Percentiles rank a stretch among this genome's conserved stretches.
Conservation (phyloP, 37 sponge, comb jelly and placozoan species). For the Tethya wilhelma region DNA sequence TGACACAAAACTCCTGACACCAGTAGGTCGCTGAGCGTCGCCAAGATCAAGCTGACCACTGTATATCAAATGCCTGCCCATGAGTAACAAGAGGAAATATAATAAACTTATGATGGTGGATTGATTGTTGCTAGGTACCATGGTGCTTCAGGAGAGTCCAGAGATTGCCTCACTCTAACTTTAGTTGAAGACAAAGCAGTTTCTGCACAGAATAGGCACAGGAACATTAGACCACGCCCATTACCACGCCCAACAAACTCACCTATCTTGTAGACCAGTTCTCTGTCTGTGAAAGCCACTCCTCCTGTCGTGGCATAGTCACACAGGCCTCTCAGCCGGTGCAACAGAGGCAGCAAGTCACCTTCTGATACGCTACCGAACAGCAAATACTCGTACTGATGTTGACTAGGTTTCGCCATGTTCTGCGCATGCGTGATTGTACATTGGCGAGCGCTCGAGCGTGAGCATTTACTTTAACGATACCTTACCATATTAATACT, state of each 20-base stretch:
- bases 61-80: conserved; percentile 64
- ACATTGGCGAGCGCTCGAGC: no score
- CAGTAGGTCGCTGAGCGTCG: conserved; percentile 31
- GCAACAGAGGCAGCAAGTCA: conserved; percentile 43
- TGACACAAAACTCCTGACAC: conserved; percentile 54
- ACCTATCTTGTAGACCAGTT: conserved; percentile 63
- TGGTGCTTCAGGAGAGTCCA: conserved; percentile 61
- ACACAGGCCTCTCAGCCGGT: conserved; percentile 79
- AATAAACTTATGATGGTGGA: neutral
- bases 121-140: conserved; percentile 29
- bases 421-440: no score
- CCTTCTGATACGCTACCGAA: conserved; percentile 70
- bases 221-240: neutral
- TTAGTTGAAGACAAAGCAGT: conserved; percentile 25
- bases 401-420: conserved; percentile 17
- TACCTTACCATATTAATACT: no score
- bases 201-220: conserved; percentile 20
- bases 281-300: conserved; percentile 59
- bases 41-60: conserved; percentile 66
- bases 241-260: neutral
- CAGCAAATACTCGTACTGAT: conserved; percentile 64
- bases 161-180: conserved; percentile 66
- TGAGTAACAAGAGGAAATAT: neutral
- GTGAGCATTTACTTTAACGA: no score
- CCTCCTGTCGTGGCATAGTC: conserved; percentile 59